These are phyloP conservation scores for Melanostigma gelatinosum DNA, from an alignment of 2,113 vertebrate genomes.

Conservation along the genomic window DNA sequence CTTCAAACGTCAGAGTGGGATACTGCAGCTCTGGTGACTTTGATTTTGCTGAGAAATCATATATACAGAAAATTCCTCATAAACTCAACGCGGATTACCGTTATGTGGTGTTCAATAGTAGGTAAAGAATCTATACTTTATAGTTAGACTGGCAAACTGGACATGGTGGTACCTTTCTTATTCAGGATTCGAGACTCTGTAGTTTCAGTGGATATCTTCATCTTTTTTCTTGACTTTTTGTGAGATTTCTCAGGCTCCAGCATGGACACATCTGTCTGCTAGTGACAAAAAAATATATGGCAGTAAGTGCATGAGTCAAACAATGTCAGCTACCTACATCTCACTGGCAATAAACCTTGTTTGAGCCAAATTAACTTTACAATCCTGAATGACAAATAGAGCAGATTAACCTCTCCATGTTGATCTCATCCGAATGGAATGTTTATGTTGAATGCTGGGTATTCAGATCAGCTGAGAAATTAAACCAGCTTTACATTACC, in stretches of 20 bases:
- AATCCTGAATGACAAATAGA: not conserved
- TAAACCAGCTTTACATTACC: too few species aligned
- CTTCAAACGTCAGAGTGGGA: constrained; percentile 89
- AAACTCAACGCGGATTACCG: not conserved
- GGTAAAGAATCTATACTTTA: not conserved
- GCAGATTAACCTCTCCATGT: too few species aligned
- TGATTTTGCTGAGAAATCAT: constrained; percentile 75
- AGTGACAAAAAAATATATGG: not conserved
- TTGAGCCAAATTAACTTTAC: not conserved
- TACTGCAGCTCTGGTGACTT: constrained; percentile 83
- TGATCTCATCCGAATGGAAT: too few species aligned
- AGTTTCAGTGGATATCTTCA: constrained; percentile 74
- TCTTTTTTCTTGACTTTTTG: constrained; percentile 65
- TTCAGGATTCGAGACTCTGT: constrained; percentile 72
- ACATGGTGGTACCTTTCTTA: constrained; percentile 80
- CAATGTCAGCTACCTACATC: not conserved
- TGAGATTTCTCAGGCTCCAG: constrained; percentile 82
- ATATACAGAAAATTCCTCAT: not conserved
- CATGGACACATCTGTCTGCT: constrained; percentile 73
- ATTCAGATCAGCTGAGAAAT: too few species aligned
- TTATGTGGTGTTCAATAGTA: not conserved
- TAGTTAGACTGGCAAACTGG: too few species aligned
- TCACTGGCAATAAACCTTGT: too few species aligned
- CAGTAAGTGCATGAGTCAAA: not conserved
- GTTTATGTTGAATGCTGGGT: too few species aligned